Base-by-base conservation (phyloP, 2,888 invertebrate species). In the Alloscopus bannaensis region DNA sequence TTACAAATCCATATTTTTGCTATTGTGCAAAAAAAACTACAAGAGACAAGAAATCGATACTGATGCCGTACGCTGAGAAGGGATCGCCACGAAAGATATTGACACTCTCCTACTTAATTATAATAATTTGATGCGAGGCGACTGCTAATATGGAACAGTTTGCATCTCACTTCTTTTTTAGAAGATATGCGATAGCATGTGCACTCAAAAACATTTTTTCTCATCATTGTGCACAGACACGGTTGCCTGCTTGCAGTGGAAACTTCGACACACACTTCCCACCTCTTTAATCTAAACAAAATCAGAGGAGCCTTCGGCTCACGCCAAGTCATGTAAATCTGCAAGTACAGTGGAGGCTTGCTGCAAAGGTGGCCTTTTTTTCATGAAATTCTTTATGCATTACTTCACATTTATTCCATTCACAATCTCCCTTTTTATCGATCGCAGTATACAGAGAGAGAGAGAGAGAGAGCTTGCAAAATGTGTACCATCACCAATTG, bases 161-260 rank as follows among this genome's bases (percentile, higher is more conserved):
- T n/a, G n/a, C n/a, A n/a, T n/a, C n/a, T n/a, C n/a, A n/a, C n/a
- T n/a, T n/a, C n/a, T n/a, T n/a, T n/a, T n/a, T n/a, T n/a, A n/a
- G n/a, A n/a, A n/a, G n/a, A 29, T 29, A 18, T n/a, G n/a, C n/a
- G 24, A 52, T 22, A 24, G 3, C 22, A 52, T 6, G 47, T n/a
- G 47, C 18, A 50, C 26, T 13, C 8, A 20, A 2, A 40, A 40
- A 40, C 20, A 60, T 47, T 22, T 36, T 22, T 60, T 11, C 60
- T 60, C 60, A 68, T 52, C n/a, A 22, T 24, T 68, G 36, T 68
- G 68, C 68, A 52, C n/a, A 55, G 55, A 55, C 68, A 68, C 68
- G 68, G 31, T 26, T 26, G 24, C 36, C 18, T 20, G 20, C 24
- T 28, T 55, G 50, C 45, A 62, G 45, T 6, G 40, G 42, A 22